Base-by-base conservation (phyloP, 2,797 vertebrate species). In the Manis pentadactyla region DNA sequence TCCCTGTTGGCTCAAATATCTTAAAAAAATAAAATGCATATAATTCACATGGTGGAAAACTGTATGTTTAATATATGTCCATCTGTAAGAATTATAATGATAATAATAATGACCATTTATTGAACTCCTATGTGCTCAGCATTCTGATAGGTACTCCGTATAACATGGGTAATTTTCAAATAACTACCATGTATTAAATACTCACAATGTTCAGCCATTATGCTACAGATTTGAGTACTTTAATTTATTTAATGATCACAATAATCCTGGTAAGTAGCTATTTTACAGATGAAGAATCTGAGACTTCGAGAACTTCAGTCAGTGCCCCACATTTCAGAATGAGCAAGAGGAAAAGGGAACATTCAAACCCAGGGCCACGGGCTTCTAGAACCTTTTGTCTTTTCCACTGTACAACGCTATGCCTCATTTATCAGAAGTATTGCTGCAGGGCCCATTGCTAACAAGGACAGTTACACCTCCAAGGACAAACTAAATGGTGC, bases 1-100 rank as follows among this genome's bases (percentile, higher is more conserved):
- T 97, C 98, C 92, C 93, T 92, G 91, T 88, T n/a, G 97, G 97
- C 87, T 97, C 90, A 85, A 82, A 69, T 82, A 66, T 95, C 93
- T 93, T 90, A 86, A 51, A 94, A 46, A 97, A 95, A 86, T 92
- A 93, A 59, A 95, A 87, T 55, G 55, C 81, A 87, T 12, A 77
- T 87, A 61, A 85, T 71, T 94, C 90, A 51, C 63, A 79, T 81
- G 77, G 82, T 66, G 17, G 42, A 90, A 94, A 74, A 81, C 11
- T 39, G 53, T 86, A 68, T 68, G 86, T 88, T 53, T 61, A 88
- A 69, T 73, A 81, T 34, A 64, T 29, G 55, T 75, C 78, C 49
- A 71, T 68, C 83, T 71, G 49, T 89, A 73, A 81, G 59, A 95
- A 81, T n/a, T 73, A 21, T 61, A 90, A 85, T 63, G 57, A 85